Percentiles rank a stretch among this genome's conserved stretches.
Evolutionary conservation across 2,113 vertebrate genomes (phyloP).

Genomic region (Heteronetta atricapilla): DNA sequence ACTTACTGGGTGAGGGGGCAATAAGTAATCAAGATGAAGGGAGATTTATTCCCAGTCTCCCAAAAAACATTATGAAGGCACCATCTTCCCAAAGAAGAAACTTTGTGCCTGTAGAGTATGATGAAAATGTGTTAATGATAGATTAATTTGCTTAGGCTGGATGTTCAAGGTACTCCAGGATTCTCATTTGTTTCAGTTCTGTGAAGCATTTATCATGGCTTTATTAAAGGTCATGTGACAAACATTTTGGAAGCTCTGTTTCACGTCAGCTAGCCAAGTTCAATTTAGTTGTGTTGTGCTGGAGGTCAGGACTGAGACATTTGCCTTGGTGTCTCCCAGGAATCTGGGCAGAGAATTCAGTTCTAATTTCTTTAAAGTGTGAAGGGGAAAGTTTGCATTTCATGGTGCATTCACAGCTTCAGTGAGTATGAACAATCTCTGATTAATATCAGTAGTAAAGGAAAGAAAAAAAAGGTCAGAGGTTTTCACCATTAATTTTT

Average conservation of each 20-base stretch:
- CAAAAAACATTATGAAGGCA: neutral
- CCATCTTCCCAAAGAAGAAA: neutral
- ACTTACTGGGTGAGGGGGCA: neutral
- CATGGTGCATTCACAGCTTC: neutral
- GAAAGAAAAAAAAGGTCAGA: neutral
- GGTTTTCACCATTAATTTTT: neutral
- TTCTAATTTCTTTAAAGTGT: neutral
- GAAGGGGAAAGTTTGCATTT: conserved; percentile 9
- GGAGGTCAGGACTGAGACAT: neutral
- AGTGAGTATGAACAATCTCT: neutral
- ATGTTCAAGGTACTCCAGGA: neutral
- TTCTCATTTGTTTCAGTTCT: conserved; percentile 7
- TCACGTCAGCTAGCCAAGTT: neutral
- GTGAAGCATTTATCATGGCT: neutral
- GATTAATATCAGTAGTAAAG: neutral
- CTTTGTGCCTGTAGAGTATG: neutral
- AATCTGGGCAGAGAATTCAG: neutral
- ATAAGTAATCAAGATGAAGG: neutral
- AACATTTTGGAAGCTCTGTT: conserved; percentile 23
- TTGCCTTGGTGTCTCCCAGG: neutral
- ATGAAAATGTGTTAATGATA: neutral
- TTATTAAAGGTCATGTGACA: neutral
- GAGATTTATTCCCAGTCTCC: neutral
- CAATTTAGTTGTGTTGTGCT: neutral
- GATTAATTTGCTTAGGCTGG: neutral